Percentiles rank a stretch among this genome's conserved stretches.
phyloP scores from a whole-genome alignment of 2,797 vertebrate species.

The Lateolabrax maculatus region DNA sequence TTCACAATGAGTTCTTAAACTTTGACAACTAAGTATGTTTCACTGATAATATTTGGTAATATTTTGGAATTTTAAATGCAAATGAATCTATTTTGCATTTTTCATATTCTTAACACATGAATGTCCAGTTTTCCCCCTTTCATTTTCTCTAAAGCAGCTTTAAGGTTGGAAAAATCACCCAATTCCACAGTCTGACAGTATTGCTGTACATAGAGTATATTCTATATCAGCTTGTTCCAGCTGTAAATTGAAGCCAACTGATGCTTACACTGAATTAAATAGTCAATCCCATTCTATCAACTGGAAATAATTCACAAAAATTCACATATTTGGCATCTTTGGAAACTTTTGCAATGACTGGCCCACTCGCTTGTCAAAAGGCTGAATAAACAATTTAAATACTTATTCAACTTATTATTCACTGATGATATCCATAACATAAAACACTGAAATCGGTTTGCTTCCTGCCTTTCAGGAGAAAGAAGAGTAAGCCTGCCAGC shows the following conservation, averaged over 20 bases:
- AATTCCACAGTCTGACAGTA: not conserved
- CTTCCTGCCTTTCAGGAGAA: conserved; percentile 57
- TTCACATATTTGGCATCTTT: not conserved
- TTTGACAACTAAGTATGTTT: not conserved
- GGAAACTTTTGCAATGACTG: not conserved
- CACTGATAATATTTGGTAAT: no score
- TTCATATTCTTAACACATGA: not conserved
- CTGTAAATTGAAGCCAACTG: not conserved
- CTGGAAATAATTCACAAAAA: not conserved
- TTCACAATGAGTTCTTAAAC: not conserved
- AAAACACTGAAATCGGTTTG: conserved; percentile 2
- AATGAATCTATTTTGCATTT: not conserved
- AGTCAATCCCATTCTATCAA: not conserved
- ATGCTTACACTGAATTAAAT: not conserved
- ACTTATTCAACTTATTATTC: not conserved
- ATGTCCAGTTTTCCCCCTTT: not conserved
- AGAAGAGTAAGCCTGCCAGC: conserved; percentile 49
- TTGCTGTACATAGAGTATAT: not conserved
- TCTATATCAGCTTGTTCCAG: not conserved
- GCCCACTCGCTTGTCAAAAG: not conserved
- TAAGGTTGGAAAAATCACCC: not conserved
- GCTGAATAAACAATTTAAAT: not conserved
- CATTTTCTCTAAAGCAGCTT: not conserved
- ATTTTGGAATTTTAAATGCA: not conserved
- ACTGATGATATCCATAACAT: not conserved